phyloP scores from a whole-genome alignment of 2,888 invertebrate genomes.

The Clivina fossor region DNA sequence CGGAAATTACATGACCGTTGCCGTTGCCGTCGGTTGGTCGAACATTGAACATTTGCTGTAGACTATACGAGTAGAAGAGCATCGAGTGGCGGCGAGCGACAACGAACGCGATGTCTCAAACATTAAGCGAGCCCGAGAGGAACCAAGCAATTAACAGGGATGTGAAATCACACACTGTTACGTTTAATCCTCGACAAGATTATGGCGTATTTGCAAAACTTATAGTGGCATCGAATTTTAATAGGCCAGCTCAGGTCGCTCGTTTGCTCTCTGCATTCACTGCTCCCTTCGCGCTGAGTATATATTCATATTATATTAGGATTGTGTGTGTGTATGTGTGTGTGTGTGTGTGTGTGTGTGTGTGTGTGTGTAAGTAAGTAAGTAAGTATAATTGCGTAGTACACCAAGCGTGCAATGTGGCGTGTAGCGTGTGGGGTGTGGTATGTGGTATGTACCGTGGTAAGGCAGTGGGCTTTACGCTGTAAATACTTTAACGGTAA shows the following conservation, averaged over 20 bases:
- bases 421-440: background rate
- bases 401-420: background rate
- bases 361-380: background rate
- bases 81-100: no score
- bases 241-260: slow-evolving; percentile 4
- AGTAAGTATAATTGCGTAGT: background rate
- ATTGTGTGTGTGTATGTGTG: background rate
- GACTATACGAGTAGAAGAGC: no score
- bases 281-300: background rate
- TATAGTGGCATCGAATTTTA: slow-evolving; percentile 17
- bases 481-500: no score
- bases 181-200: slow-evolving; percentile 21
- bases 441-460: no score
- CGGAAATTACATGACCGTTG: no score
- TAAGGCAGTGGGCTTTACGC: no score
- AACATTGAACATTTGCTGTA: no score
- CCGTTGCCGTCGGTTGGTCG: no score
- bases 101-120: slow-evolving; percentile 13
- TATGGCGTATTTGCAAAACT: slow-evolving; percentile 17
- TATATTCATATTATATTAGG: background rate
- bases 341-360: background rate
- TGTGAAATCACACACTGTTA: slow-evolving; percentile 19
- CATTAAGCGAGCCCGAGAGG: slow-evolving; percentile 17
- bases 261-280: background rate
- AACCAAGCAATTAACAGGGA: slow-evolving; percentile 19